phyloP scores from a whole-genome alignment of 2,888 invertebrate species.

The Hipparchia sbordonii region DNA sequence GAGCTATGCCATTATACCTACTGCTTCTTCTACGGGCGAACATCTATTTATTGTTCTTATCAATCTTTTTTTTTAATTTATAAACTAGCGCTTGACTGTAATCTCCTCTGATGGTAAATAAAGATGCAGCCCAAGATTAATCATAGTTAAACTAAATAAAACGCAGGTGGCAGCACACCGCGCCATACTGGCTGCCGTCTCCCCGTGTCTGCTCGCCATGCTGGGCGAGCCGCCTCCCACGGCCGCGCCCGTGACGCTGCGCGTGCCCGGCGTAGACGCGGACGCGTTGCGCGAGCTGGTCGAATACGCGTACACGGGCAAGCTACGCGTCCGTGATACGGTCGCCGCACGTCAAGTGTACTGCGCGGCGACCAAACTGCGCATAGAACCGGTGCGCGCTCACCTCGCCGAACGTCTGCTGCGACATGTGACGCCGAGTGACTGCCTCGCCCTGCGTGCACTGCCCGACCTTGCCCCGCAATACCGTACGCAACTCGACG shows the following conservation, averaged over 20 bases:
- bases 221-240: slow-evolving; percentile 61
- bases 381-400: slow-evolving; percentile 88
- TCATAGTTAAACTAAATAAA: neutral
- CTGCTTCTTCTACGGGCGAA: neutral
- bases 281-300: slow-evolving; percentile 89
- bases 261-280: slow-evolving; percentile 59
- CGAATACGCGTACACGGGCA: slow-evolving; percentile 92
- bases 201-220: slow-evolving; percentile 89
- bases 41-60: too few species aligned
- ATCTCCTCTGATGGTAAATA: too few species aligned
- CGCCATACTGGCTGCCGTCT: slow-evolving; percentile 90
- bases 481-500: slow-evolving; percentile 80
- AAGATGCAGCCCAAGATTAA: too few species aligned
- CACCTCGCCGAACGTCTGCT: slow-evolving; percentile 87
- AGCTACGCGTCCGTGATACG: slow-evolving; percentile 76
- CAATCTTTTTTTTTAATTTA: too few species aligned
- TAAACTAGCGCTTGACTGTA: too few species aligned
- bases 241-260: slow-evolving; percentile 52
- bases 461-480: slow-evolving; percentile 85
- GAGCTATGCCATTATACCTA: too few species aligned
- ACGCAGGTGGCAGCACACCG: slow-evolving; percentile 84
- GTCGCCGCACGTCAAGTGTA: slow-evolving; percentile 88
- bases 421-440: slow-evolving; percentile 81
- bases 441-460: slow-evolving; percentile 83
- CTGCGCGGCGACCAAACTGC: slow-evolving; percentile 89